Percentiles rank a stretch among this genome's conserved stretches.
These are phyloP conservation scores for Norana najaformis DNA, from an alignment of 2,888 invertebrate genomes.

Conservation along the genomic window DNA sequence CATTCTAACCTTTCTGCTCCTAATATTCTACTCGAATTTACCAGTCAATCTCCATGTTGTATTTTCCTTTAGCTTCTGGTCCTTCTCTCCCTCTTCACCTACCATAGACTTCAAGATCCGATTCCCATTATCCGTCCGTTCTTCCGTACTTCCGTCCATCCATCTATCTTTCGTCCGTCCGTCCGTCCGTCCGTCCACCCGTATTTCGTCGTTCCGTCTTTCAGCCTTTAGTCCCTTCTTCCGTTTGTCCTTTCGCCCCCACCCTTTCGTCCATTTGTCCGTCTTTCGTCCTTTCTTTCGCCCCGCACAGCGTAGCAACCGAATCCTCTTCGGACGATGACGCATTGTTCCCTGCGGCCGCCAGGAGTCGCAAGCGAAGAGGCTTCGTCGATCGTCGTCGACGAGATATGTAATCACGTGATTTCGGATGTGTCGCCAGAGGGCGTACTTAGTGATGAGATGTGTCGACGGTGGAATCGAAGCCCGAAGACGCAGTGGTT, in stretches of 20 bases:
- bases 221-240: too few relatives aligned
- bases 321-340: background rate
- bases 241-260: background rate
- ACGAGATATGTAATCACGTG: conserved; percentile 22
- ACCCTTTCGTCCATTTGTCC: background rate
- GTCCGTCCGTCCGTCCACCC: background rate
- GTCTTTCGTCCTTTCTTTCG: background rate
- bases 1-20: too few relatives aligned
- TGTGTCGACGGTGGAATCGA: background rate
- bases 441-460: background rate
- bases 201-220: background rate
- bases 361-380: background rate
- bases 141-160: background rate
- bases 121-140: too few relatives aligned
- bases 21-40: too few relatives aligned
- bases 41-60: too few relatives aligned
- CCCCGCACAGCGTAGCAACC: background rate
- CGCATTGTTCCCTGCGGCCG: background rate
- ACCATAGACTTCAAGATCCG: too few relatives aligned
- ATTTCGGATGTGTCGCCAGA: conserved; percentile 6
- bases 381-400: background rate
- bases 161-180: background rate
- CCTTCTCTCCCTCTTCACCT: too few relatives aligned
- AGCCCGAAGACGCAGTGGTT: background rate
- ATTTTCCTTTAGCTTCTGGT: too few relatives aligned